A percentile compares a stretch with the other conserved stretches of the same genome.
phyloP scores from a whole-genome alignment of 2,888 invertebrate genomes.

The Acanthoscelides obtectus region DNA sequence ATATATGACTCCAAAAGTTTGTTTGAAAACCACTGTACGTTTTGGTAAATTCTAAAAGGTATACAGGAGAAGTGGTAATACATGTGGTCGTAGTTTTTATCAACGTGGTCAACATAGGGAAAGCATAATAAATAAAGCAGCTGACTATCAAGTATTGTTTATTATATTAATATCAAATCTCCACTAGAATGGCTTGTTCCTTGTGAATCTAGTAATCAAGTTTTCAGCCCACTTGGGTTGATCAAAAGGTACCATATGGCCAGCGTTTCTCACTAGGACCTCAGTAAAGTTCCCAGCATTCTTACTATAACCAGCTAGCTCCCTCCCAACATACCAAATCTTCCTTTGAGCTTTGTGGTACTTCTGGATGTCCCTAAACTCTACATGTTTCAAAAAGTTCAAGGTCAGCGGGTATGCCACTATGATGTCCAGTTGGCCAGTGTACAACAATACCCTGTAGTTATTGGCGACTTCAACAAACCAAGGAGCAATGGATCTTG shows the following conservation, averaged over 20 bases:
- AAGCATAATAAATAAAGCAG: too few relatives aligned
- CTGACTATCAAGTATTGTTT: too few relatives aligned
- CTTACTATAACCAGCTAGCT: constrained; percentile 70
- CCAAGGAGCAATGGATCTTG: constrained; percentile 27
- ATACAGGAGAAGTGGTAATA: too few relatives aligned
- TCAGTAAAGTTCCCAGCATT: constrained; percentile 66
- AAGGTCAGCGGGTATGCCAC: constrained; percentile 83
- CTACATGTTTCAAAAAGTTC: constrained; percentile 67
- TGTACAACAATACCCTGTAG: constrained; percentile 75
- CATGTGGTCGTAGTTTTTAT: too few relatives aligned
- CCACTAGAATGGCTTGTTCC: constrained; percentile 10
- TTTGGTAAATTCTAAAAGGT: too few relatives aligned
- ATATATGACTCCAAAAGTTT: too few relatives aligned
- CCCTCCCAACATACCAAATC: constrained; percentile 61
- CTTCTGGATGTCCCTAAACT: constrained; percentile 56
- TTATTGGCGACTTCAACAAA: constrained; percentile 56
- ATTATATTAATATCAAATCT: too few relatives aligned
- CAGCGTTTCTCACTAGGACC: constrained; percentile 71
- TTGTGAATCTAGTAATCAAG: constrained; percentile 50
- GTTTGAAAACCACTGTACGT: too few relatives aligned
- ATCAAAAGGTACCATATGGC: constrained; percentile 75
- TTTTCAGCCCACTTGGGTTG: constrained; percentile 71
- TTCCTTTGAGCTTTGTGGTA: constrained; percentile 61
- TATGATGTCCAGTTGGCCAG: constrained; percentile 87
- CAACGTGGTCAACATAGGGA: too few relatives aligned